Evolutionary conservation across 2,888 invertebrate species (phyloP), one percentile per base, ranked within the genome.

Genomic region (Hetaerina titia): DNA sequence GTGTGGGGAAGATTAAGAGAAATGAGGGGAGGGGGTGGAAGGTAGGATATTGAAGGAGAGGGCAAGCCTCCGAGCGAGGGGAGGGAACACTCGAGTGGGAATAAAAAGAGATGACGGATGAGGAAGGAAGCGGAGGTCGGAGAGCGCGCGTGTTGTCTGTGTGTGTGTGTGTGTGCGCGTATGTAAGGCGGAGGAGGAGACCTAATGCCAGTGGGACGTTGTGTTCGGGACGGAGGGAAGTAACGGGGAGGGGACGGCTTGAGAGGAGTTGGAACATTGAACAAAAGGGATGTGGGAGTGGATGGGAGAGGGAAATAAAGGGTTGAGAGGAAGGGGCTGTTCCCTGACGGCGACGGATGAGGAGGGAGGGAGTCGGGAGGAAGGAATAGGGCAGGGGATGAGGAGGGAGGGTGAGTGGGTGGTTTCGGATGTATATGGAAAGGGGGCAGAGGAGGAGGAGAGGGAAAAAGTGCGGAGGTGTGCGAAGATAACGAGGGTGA

Each of bases 21-120:
- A 81, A 81, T 5, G 25, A 81, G 81, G 13, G 81, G 81, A 1
- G 19, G 31, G 11, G 81, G 81, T 81, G 69, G 69, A 81, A 2
- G 13, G 25, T 31, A 81, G 15, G 81, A 25, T 31, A 9, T 8
- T n/a, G 69, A 7, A n/a, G 69, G 22, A n/a, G 22, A 17, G 69
- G n/a, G 69, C 22, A n/a, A n/a, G 22, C n/a, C 69, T 22, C 6
- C 22, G 69, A n/a, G n/a, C n/a, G n/a, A 17, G 31, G 31, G 81
- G 81, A 7, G 13, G 15, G 31, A 31, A 6, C 25, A 31, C 13
- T 9, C 15, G 45, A 45, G 19, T n/a, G 0, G 31, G 31, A 31
- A 81, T 31, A 81, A 81, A 81, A 25, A 31, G 81, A 81, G 81
- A 81, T 81, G 81, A 81, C 81, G 81, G 81, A 81, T 81, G 81